phyloP scores from a whole-genome alignment of 2,888 invertebrate genomes.

The Diplazon laetatorius region DNA sequence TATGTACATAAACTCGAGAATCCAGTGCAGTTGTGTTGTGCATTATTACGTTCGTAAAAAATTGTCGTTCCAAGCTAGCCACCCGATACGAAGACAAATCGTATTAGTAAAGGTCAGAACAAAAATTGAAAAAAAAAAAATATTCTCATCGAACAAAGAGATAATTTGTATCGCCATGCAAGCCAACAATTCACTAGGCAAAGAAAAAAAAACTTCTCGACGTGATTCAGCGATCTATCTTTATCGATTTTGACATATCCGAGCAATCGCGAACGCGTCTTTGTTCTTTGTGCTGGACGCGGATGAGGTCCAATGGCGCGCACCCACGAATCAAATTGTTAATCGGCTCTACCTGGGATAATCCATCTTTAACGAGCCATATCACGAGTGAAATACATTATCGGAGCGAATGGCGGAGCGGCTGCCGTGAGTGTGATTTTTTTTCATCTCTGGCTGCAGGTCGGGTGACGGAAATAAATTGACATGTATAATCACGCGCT shows the following conservation, averaged over 20 bases:
- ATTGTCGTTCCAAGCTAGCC: constrained; percentile 42
- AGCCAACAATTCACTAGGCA: constrained; percentile 57
- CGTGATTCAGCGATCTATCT: constrained; percentile 57
- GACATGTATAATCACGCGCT: neutral
- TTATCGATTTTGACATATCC: constrained; percentile 60
- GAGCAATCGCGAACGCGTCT: constrained; percentile 30
- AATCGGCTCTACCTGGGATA: constrained; percentile 43
- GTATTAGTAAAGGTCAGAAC: constrained; percentile 40
- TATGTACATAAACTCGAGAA: neutral
- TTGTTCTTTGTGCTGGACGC: neutral
- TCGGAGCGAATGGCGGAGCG: neutral
- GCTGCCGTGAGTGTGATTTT: neutral
- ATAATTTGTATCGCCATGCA: constrained; percentile 50
- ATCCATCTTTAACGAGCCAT: constrained; percentile 36
- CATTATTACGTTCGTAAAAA: constrained; percentile 27
- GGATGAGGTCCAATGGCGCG: constrained; percentile 19
- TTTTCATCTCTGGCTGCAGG: neutral
- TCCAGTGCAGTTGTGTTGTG: constrained; percentile 18
- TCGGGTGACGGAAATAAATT: constrained; percentile 13
- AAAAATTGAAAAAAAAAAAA: constrained; percentile 22
- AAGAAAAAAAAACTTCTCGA: constrained; percentile 58
- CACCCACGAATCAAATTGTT: constrained; percentile 34
- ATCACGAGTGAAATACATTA: constrained; percentile 36
- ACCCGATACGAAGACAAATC: constrained; percentile 57
- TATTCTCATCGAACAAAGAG: no score